Base-by-base conservation (phyloP, 92 coral and sea anemone species). In the Blastomussa wellsi region DNA sequence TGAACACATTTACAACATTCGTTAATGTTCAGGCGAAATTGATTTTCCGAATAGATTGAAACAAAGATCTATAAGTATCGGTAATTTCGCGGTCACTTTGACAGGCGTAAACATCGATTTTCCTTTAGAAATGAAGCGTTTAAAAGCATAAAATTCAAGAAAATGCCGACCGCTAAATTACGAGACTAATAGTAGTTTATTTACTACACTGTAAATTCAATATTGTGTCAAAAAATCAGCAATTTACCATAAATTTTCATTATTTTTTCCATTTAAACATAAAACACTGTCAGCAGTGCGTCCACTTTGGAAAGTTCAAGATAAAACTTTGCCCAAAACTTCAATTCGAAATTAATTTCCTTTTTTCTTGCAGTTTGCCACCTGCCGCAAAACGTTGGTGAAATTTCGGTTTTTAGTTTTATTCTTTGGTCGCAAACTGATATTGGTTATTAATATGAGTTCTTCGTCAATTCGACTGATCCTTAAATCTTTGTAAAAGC, bases 291-390 rank as follows among this genome's bases (percentile, higher is more conserved):
- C 22, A 74, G 79, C 24, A 0, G 31, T 15, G 22, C n/a, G 22
- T 70, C 7, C 52, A 39, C 41, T 71, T 35, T 17, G 47, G 41
- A 22, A 73, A 74, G 47, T 38, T 39, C 68, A 29, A 59, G 74
- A 42, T 39, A 41, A 83, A 60, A 57, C 47, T 74, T 42, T n/a
- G 47, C 38, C 44, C 55, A 74, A 83, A 74, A 37, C 24, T 48
- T 72, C 80, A 74, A 83, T 83, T 31, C 41, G 74, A 83, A n/a
- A 83, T 74, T 74, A 59, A 83, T 83, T 73, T 74, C 31, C 72
- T 38, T 39, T 28, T 59, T 38, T 24, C 48, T 66, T 73, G 80
- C 20, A 33, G 42, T n/a, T 24, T 5, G 31, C 73, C 87, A 83
- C 81, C 87, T 83, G 87, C 87, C 35, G 80, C 9, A 48, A 41